Base-by-base conservation (phyloP, 1,140 invertebrate genomes). In the Panagrolaimus sp. region DNA sequence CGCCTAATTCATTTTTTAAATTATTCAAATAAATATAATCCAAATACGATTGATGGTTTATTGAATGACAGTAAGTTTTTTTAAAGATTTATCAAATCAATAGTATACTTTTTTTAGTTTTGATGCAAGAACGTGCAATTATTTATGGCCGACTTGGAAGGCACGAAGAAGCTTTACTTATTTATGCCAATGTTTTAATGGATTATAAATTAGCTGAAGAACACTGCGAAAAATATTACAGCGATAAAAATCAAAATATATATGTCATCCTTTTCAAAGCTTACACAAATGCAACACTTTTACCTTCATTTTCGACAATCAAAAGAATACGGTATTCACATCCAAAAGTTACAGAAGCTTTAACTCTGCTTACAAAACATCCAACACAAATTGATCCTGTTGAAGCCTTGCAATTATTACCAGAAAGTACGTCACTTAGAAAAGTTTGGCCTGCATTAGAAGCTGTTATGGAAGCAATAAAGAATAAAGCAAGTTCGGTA, bases 101-200 rank as follows among this genome's bases (percentile, higher is more conserved):
- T 27, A 68, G 20, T n/a, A 53, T 68, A 14, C 31, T 43, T 45
- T 62, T 68, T 70, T 48, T 43, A 74, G 81, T 65, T 73, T 84
- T 97, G 69, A 90, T 91, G 82, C 92, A 96, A 84, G 96, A 98
- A 85, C 86, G 92, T 67, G 93, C 95, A 0, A 88, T 97, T 38
- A 89, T 98, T 67, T 84, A 96, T 16, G 93, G 92, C 4, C 89
- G 91, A 74, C 85, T 96, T 1, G 91, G 90, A 8, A 85, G 89
- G 51, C 91, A 94, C 85, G 90, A 96, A 79, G 90, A 96, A 83
- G 93, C 91, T 2, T 84, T 98, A 48, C 89, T 89, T 0, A 93
- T 98, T 80, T 97, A 96, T 82, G 88, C 94, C 76, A 90, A 87
- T 86, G 89, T 86, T 77, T 88, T 89, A 67, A 89, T 91, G 53